Evolutionary conservation across 1,140 invertebrate species (phyloP), one percentile per base, ranked within the genome.

Genomic region (Octopus bimaculoides): DNA sequence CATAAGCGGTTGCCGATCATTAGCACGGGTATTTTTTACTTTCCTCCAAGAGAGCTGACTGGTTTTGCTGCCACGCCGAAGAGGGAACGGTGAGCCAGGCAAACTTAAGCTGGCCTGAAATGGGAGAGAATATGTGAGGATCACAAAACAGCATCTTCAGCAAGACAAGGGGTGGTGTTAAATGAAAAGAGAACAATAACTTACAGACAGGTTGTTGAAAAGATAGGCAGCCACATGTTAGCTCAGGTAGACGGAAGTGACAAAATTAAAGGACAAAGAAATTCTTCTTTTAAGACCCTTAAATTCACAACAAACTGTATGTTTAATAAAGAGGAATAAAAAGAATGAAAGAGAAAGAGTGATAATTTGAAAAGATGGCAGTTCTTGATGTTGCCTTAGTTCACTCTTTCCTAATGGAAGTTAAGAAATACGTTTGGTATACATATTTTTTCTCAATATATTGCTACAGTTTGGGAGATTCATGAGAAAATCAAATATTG

Each of bases 71-170:
- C 95, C 94, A 84, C 96, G 93, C 75, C 96, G 93, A 78, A 95
- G 91, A 91, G 96, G 96, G 93, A 97, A 98, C 82, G 97, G 97
- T 84, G 97, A 98, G 84, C 97, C 97, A 83, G 97, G 97, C 87
- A 99, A 93, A 91, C 96, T 98, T 86, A 98, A 92, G 91, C 96
- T 98, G 85, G 96, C 95, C 96, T 98, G 94, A 89, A 91, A 91
- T 82, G 80, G 80, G 77, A 81, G 79, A 81, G 41, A 61, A 54
- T 69, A 79, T n/a, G 73, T 75, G 41, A 75, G 5, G 74, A 52
- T 75, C 41, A 75, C 74, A 52, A 75, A 75, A 75, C 74, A 75
- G 74, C 74, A 75, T 75, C 74, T 75, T 52, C 17, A 75, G 74
- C 74, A 75, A 75, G n/a, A 75, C 74, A 75, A 41, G 74, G 74